A percentile compares a stretch with the other conserved stretches of the same genome.
phyloP scores from a whole-genome alignment of 2,797 vertebrate genomes.

The Myoxocephalus aenaeus region DNA sequence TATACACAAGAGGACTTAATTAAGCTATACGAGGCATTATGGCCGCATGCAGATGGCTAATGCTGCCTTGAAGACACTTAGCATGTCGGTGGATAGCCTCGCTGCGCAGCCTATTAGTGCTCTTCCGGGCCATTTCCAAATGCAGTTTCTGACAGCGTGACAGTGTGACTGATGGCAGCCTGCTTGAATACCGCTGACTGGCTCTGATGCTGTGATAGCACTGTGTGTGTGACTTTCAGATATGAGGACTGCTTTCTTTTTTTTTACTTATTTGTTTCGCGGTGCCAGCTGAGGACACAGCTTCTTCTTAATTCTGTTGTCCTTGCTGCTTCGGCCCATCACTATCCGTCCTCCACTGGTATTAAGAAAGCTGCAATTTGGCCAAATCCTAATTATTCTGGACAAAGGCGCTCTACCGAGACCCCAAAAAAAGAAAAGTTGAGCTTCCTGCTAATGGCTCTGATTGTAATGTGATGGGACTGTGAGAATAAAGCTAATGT shows the following conservation, averaged over 20 bases:
- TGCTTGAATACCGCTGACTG: conserved; percentile 30
- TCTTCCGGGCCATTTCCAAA: conserved; percentile 64
- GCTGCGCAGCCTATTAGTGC: conserved; percentile 62
- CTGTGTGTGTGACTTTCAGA: conserved; percentile 42
- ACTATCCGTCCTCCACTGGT: conserved; percentile 24
- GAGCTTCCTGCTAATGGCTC: conserved; percentile 53
- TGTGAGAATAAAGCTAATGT: conserved; percentile 49
- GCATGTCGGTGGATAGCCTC: conserved; percentile 53
- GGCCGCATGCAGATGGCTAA: conserved; percentile 61
- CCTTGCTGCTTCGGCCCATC: conserved; percentile 20
- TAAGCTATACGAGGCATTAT: conserved; percentile 61
- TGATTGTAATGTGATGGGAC: conserved; percentile 56
- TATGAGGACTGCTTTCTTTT: conserved; percentile 30
- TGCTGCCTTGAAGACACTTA: conserved; percentile 64
- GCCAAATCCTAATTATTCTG: conserved; percentile 44
- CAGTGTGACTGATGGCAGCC: conserved; percentile 65
- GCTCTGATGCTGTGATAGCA: conserved; percentile 40
- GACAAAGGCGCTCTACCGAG: conserved; percentile 37
- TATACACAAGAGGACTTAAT: conserved; percentile 64
- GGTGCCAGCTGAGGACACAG: conserved; percentile 33
- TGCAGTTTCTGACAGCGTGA: conserved; percentile 64
- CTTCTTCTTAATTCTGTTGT: conserved; percentile 41
- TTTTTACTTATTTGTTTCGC: conserved; percentile 29
- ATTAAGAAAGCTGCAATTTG: conserved; percentile 33
- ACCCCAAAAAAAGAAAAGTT: conserved; percentile 16